Base-by-base conservation (phyloP, 2,888 invertebrate species). In the Seira musarum region DNA sequence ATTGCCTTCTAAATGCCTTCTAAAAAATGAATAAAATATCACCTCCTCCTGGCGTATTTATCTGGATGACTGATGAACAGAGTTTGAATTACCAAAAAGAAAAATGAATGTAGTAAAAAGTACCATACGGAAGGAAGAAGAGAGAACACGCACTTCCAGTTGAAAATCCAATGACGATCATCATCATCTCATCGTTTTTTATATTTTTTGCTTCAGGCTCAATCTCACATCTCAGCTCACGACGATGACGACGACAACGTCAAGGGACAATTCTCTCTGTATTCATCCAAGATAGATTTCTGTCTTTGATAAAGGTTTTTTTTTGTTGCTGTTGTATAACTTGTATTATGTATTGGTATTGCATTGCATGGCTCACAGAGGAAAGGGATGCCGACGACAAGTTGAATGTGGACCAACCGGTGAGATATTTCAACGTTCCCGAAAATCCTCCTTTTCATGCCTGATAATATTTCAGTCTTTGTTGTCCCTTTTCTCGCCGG, bases 331-430 rank as follows among this genome's bases (percentile, higher is more conserved):
- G 40, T 40, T 8, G 40, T 8, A 8, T 40, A 8, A 13, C 6
- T 40, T 40, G 40, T 40, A 40, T 40, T 40, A 40, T 8, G 13
- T 8, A 40, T n/a, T n/a, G n/a, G n/a, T n/a, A n/a, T n/a, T n/a
- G n/a, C n/a, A n/a, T n/a, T n/a, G n/a, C n/a, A n/a, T n/a, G n/a
- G n/a, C n/a, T n/a, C n/a, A 40, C 40, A 5, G 6, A 40, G 40
- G 30, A 64, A 13, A 15, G 13, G 30, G 64, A 25, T 64, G 64
- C 64, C 64, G 64, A 64, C 64, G 24, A 64, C 64, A 64, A 64
- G 64, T 22, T 64, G 13, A 25, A 64, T 64, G 64, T 25, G 25
- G 30, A 64, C 64, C 64, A 25, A 64, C 64, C 64, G 64, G 64
- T 25, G 64, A 64, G 64, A 64, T 64, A 22, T 64, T 24, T 64